Conservation (phyloP, 2,113 vertebrate species). For the Petrocephalus microphthalmus region DNA sequence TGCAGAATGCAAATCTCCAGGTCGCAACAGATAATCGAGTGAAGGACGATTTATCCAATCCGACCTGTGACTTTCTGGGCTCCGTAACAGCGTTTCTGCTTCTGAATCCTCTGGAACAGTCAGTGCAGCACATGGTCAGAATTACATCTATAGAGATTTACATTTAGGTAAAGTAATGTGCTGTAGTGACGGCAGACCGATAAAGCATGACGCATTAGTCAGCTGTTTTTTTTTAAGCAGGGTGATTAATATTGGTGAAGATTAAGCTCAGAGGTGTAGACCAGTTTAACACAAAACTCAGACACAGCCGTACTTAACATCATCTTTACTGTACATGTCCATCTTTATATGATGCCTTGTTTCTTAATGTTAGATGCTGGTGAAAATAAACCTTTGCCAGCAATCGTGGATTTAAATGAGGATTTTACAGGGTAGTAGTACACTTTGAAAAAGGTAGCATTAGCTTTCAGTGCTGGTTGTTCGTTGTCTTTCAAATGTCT, state of each 20-base stretch:
- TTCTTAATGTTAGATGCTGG: neutral
- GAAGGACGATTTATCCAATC: neutral
- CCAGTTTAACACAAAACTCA: neutral
- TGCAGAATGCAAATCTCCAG: neutral
- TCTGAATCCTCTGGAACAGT: neutral
- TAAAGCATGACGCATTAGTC: neutral
- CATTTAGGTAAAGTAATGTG: neutral
- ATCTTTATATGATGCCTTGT: neutral
- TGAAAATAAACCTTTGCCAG: neutral
- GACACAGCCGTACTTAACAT: neutral
- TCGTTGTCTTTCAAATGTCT: neutral
- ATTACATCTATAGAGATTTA: neutral
- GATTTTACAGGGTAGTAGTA: neutral
- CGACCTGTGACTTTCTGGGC: neutral
- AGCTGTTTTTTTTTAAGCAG: neutral
- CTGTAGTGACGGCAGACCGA: neutral
- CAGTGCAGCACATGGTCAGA: neutral
- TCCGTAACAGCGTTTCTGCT: neutral
- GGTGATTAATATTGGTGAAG: neutral
- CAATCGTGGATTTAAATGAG: neutral
- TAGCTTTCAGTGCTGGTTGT: neutral
- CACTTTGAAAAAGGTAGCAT: neutral
- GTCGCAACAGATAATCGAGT: neutral
- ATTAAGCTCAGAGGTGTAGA: neutral
- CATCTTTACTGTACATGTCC: neutral